Conservation (phyloP, 2,888 invertebrate species). For the Nezara viridula region DNA sequence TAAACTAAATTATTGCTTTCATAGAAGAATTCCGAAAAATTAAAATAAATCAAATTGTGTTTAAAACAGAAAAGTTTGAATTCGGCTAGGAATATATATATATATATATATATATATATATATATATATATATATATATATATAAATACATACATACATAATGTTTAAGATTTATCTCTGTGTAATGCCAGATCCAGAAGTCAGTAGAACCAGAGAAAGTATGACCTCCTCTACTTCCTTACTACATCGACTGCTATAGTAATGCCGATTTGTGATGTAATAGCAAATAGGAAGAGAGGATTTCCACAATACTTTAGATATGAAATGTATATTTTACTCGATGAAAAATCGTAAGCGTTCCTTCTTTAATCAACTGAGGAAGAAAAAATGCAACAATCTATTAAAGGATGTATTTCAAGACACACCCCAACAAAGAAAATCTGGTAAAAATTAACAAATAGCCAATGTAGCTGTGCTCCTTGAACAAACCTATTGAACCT, state of each 20-base stretch:
- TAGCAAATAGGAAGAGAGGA: neutral
- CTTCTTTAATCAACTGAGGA: neutral
- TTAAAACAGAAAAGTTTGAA: no score
- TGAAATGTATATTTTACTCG: neutral
- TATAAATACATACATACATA: no score
- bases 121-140: no score
- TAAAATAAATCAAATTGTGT: no score
- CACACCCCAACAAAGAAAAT: no score
- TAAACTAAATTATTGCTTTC: no score
- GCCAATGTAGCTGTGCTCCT: no score
- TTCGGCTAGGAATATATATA: no score
- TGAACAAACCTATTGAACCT: no score
- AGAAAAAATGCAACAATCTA: neutral
- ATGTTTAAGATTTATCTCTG: neutral
- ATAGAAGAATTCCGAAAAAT: no score
- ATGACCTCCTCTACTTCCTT: conserved; percentile 47
- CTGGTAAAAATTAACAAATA: no score
- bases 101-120: no score
- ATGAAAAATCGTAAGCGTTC: neutral
- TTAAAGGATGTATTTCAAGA: neutral
- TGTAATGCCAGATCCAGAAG: conserved; percentile 30
- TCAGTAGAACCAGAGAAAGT: conserved; percentile 24
- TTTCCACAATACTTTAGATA: neutral
- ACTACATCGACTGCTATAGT: neutral
- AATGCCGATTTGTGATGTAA: conserved; percentile 17